phyloP scores from a whole-genome alignment of 2,113 vertebrate genomes.

The Struthio camelus region DNA sequence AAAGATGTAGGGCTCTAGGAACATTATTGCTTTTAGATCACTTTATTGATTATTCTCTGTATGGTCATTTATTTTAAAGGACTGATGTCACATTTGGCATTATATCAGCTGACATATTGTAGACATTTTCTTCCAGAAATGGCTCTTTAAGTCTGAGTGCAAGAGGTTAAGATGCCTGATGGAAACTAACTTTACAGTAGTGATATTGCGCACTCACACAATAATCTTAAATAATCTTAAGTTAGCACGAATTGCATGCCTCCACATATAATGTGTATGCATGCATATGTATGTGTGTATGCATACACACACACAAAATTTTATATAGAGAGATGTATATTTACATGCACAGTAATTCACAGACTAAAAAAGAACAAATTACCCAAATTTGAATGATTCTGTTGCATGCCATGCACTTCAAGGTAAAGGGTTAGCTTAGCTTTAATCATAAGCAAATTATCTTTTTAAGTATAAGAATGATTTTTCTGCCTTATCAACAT shows the following conservation, averaged over 20 bases:
- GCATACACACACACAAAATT: neutral
- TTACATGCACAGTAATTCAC: neutral
- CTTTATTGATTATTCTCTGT: slow-evolving; percentile 86
- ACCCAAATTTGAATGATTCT: neutral
- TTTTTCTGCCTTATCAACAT: neutral
- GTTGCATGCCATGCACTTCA: neutral
- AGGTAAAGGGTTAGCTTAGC: neutral
- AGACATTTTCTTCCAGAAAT: slow-evolving; percentile 80
- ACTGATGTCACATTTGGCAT: slow-evolving; percentile 81
- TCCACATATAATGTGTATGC: neutral
- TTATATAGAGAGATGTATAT: neutral
- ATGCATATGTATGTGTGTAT: neutral
- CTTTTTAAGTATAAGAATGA: neutral
- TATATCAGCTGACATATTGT: slow-evolving; percentile 82
- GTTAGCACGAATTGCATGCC: slow-evolving; percentile 12
- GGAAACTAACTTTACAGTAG: slow-evolving; percentile 59
- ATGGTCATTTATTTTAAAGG: slow-evolving; percentile 83
- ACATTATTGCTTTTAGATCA: slow-evolving; percentile 86
- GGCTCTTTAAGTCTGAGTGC: slow-evolving; percentile 77
- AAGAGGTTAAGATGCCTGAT: slow-evolving; percentile 83
- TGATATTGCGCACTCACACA: slow-evolving; percentile 23
- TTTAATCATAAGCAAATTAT: slow-evolving; percentile 13
- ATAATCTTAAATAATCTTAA: slow-evolving; percentile 4
- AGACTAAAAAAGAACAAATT: neutral
- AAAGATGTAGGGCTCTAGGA: slow-evolving; percentile 73